Evolutionary conservation across 2,113 vertebrate genomes (phyloP).

Genomic region (Gnathonemus longibarbis): DNA sequence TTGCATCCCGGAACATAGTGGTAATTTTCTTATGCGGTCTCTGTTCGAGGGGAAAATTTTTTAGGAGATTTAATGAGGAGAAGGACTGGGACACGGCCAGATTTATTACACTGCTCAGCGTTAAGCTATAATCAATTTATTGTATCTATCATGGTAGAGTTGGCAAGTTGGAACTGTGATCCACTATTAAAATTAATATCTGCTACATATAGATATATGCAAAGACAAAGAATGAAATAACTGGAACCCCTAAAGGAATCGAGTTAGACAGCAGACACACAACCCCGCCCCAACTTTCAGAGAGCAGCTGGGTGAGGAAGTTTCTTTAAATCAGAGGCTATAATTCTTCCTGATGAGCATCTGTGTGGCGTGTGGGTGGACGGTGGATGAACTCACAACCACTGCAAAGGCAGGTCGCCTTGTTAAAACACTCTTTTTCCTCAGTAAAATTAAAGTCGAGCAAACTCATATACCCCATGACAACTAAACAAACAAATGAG

Average conservation of each 20-base stretch:
- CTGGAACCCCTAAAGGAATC: neutral
- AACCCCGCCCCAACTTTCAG: neutral
- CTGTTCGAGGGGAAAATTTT: neutral
- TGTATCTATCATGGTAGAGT: neutral
- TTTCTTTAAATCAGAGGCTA: slow-evolving; percentile 36
- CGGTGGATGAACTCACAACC: slow-evolving; percentile 23
- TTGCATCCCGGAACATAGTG: neutral
- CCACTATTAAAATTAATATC: neutral
- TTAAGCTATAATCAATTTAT: neutral
- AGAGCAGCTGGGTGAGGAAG: slow-evolving; percentile 10
- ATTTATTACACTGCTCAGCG: neutral
- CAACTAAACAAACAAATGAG: neutral
- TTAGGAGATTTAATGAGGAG: neutral
- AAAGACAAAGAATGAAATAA: neutral
- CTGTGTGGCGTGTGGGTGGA: slow-evolving; percentile 28
- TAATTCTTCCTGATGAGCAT: slow-evolving; percentile 39
- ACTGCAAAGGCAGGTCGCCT: neutral
- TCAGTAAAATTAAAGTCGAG: slow-evolving; percentile 11
- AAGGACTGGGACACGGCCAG: neutral
- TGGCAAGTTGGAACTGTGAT: neutral
- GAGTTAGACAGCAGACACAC: neutral
- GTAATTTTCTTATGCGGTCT: neutral
- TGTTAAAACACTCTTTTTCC: slow-evolving; percentile 9
- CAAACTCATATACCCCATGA: neutral
- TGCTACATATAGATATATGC: neutral